Base-by-base conservation (phyloP, 1,140 invertebrate genomes). In the Drosophila nikananu region DNA sequence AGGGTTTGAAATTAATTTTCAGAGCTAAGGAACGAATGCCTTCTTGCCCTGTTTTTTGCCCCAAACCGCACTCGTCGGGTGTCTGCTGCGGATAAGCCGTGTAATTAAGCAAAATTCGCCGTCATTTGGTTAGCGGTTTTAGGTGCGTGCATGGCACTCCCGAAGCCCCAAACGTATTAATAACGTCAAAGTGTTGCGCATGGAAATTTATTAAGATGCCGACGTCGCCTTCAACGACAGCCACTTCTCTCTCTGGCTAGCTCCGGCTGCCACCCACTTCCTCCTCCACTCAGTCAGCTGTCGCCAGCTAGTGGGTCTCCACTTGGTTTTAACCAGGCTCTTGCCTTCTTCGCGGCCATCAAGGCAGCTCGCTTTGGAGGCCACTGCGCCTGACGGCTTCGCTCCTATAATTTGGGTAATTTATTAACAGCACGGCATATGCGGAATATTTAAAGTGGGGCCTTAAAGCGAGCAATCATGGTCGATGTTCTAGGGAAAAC, bases 151-250 rank as follows among this genome's bases (percentile, higher is more conserved):
- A 49, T 52, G 23, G 32, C 48, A 66, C 62, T 32, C 62, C 21
- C 41, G 21, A 57, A 42, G 32, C 42, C 51, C 39, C 57, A 60
- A 57, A 80, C 77, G 84, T 84, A 87, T 89, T 87, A 89, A 87
- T 84, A 87, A 79, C 84, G 78, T 87, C 84, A 87, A 81, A 87
- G 81, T 84, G 86, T 90, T 89, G 86, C 81, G 63, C 35, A 41
- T 52, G 66, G 27, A 81, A 90, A 89, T 89, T 89, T 89, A 89
- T 89, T 89, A 89, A 89, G 86, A 90, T 90, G 84, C 86, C 81
- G 66, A 77, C 70, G 64, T 25, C 23, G 46, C 59, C 64, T 21
- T 63, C 59, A 65, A 41, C 44, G 60, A 46, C 81, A 81, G 81
- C 51, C 81, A 62, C 51, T 72, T 46, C 48, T 41, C 44, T 23